phyloP scores from a whole-genome alignment of 1,140 invertebrate species.

The Hermetia illucens region DNA sequence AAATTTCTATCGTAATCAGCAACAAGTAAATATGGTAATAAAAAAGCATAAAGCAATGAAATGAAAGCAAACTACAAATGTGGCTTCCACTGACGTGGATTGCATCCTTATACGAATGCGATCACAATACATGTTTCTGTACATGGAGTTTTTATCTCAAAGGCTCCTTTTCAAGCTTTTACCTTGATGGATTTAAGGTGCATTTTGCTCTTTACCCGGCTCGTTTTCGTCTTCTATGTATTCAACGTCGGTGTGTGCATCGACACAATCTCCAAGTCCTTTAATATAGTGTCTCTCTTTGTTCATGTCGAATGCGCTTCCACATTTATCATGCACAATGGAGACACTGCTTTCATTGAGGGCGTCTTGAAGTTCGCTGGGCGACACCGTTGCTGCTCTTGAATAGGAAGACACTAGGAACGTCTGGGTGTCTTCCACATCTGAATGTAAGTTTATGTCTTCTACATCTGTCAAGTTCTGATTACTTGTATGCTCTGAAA shows the following conservation, averaged over 20 bases:
- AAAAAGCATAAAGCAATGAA: too few relatives aligned
- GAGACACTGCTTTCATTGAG: conserved; percentile 29
- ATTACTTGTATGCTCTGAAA: conserved; percentile 9
- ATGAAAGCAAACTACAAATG: too few relatives aligned
- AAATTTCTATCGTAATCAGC: too few relatives aligned
- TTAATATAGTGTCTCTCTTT: conserved; percentile 35
- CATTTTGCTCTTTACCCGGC: too few relatives aligned
- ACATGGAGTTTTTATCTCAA: too few relatives aligned
- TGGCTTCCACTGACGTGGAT: too few relatives aligned
- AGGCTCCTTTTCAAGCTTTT: too few relatives aligned
- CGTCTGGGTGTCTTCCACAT: conserved; percentile 28
- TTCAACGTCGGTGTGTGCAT: conserved; percentile 35
- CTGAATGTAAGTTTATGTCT: conserved; percentile 34
- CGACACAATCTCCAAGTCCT: conserved; percentile 22
- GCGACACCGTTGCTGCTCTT: conserved; percentile 15
- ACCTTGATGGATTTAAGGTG: neutral
- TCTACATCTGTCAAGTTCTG: conserved; percentile 35
- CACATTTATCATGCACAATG: conserved; percentile 30
- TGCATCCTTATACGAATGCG: too few relatives aligned
- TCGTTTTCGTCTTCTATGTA: conserved; percentile 31
- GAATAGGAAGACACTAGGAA: conserved; percentile 8
- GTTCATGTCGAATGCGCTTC: conserved; percentile 29
- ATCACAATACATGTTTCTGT: too few relatives aligned
- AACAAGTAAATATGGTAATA: too few relatives aligned
- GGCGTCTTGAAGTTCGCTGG: conserved; percentile 24